These are phyloP conservation scores for Microcebus lehilahytsara DNA, from an alignment of 2,113 vertebrate genomes.

Conservation along the genomic window DNA sequence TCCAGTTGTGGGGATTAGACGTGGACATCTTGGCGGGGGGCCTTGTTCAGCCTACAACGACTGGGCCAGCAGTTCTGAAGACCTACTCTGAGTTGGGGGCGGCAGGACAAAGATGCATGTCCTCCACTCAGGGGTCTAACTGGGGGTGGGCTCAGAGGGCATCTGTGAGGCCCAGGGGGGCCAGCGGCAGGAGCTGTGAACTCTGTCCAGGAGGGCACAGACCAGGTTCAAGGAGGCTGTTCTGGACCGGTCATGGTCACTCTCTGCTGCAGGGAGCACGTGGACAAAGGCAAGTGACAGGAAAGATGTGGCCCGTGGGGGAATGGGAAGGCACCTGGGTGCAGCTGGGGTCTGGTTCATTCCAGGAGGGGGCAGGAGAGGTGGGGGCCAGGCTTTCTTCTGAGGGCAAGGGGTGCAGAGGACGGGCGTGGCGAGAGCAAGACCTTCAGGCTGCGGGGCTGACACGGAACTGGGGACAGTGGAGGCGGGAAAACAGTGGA, in stretches of 20 bases:
- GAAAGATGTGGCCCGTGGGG: not conserved
- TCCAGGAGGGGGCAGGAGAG: not conserved
- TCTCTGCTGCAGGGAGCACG: not conserved
- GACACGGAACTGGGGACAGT: accelerated
- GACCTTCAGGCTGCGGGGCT: not conserved
- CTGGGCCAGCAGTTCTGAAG: not conserved
- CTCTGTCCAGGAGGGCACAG: accelerated
- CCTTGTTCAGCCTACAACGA: not conserved
- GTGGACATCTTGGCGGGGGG: no score
- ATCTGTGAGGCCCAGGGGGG: not conserved
- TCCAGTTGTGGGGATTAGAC: not conserved
- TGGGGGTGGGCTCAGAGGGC: not conserved
- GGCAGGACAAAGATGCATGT: accelerated
- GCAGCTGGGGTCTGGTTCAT: not conserved
- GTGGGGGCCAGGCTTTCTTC: not conserved
- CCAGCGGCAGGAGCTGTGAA: not conserved
- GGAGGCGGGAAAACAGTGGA: not conserved
- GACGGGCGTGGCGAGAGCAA: accelerated
- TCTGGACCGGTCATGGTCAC: accelerated
- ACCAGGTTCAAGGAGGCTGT: accelerated
- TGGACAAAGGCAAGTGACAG: not conserved
- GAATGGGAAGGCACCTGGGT: not conserved
- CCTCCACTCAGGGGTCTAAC: not conserved
- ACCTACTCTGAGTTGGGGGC: not conserved
- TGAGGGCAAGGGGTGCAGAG: not conserved